phyloP scores from a whole-genome alignment of 2,888 invertebrate species.

The Lacanobia wlatinum region DNA sequence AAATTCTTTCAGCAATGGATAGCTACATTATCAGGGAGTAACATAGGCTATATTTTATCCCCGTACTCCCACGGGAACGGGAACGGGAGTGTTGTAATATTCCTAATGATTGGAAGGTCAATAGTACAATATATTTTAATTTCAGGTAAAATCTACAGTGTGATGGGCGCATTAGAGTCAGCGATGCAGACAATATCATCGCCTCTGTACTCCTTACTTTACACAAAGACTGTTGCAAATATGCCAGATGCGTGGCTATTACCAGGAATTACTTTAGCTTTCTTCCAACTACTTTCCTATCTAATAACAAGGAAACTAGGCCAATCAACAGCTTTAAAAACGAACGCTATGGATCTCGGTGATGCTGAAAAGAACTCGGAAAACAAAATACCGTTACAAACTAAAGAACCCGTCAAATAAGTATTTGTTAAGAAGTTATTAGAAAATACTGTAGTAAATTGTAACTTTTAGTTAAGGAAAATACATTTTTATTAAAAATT shows the following conservation, averaged over 20 bases:
- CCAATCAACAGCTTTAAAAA: conserved; percentile 46
- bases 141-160: conserved; percentile 89
- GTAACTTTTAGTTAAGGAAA: conserved; percentile 33
- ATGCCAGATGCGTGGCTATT: conserved; percentile 86
- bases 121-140: conserved; percentile 16
- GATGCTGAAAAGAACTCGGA: conserved; percentile 61
- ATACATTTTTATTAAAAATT: conserved; percentile 31
- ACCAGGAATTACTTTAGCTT: conserved; percentile 80
- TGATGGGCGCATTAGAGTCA: conserved; percentile 87
- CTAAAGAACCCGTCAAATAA: conserved; percentile 42
- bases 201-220: conserved; percentile 85
- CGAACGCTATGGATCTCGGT: conserved; percentile 46
- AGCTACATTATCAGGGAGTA: too few species aligned
- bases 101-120: background rate
- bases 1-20: too few species aligned
- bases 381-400: conserved; percentile 51
- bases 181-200: conserved; percentile 85
- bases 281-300: conserved; percentile 81
- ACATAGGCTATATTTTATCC: too few species aligned
- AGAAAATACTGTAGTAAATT: conserved; percentile 25
- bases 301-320: conserved; percentile 76
- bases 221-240: conserved; percentile 82
- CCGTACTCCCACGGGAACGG: too few species aligned
- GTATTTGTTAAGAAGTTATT: background rate
- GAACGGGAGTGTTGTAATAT: too few species aligned